A percentile compares a stretch with the other conserved stretches of the same genome.
Conservation (phyloP, 2,113 vertebrate genomes). For the Todiramphus saurophagus region DNA sequence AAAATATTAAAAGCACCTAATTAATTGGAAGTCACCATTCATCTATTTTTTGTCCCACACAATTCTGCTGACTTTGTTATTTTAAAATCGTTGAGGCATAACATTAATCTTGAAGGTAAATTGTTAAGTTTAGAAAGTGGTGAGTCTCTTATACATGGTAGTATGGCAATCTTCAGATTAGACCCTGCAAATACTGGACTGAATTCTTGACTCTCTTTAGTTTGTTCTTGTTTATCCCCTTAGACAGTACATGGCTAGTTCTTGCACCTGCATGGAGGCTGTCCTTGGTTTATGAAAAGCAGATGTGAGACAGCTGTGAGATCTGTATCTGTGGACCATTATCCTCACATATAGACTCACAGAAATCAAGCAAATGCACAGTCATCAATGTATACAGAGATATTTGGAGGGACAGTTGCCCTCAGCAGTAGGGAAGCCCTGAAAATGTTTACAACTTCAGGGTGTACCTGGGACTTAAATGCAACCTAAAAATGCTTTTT, state of each 20-base stretch:
- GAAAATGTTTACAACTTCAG: background rate
- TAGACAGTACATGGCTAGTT: background rate
- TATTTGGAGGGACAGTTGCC: background rate
- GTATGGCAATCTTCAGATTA: background rate
- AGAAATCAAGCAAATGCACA: background rate
- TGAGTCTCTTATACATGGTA: background rate
- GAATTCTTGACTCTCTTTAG: background rate
- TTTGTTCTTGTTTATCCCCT: background rate
- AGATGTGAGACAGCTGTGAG: background rate
- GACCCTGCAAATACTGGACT: background rate
- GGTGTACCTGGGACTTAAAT: background rate
- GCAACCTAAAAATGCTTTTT: background rate
- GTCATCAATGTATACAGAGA: background rate
- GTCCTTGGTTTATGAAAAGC: background rate
- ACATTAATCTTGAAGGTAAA: background rate
- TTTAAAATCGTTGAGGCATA: background rate
- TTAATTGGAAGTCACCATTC: background rate
- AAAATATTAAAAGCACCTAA: background rate
- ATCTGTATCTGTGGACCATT: background rate
- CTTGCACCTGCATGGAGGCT: background rate
- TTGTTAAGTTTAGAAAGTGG: background rate
- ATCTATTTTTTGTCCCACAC: background rate
- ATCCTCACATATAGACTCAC: background rate
- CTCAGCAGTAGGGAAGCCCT: background rate
- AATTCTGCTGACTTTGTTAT: background rate